Conservation (phyloP, 2,797 vertebrate genomes). For the Tenualosa ilisha region DNA sequence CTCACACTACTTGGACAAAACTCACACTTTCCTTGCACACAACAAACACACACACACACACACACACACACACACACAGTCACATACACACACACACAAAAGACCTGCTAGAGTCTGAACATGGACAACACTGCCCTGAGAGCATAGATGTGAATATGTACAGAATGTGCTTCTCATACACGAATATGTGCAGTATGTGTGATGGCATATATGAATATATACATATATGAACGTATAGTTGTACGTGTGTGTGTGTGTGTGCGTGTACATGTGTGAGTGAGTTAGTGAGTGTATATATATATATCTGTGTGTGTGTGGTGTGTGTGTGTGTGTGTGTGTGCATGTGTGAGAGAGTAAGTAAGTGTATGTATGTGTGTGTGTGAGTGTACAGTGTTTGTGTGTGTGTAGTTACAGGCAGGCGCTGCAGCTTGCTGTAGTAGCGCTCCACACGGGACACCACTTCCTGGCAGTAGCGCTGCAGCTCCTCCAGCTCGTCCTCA, state of each 20-base stretch:
- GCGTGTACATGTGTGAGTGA: background rate
- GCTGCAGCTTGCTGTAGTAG: conserved; percentile 94
- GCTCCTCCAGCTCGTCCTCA: conserved; percentile 94
- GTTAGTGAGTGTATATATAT: background rate
- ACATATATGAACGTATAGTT: background rate
- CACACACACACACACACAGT: background rate
- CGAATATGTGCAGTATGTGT: background rate
- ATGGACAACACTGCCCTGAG: background rate
- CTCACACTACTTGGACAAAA: background rate
- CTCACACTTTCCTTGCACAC: background rate
- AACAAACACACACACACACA: background rate
- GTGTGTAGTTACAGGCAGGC: conserved; percentile 79
- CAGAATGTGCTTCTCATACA: too few relatives aligned
- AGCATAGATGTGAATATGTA: background rate
- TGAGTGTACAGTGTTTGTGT: background rate
- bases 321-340: background rate
- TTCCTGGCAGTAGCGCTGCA: conserved; percentile 91
- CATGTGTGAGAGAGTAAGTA: background rate
- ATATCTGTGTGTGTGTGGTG: background rate
- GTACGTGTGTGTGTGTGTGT: conserved; percentile 11
- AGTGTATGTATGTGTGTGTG: background rate
- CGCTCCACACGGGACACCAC: conserved; percentile 95
- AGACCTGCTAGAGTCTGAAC: background rate
- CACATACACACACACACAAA: background rate
- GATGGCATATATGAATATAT: background rate